Base-by-base conservation (phyloP, 2,113 vertebrate genomes). In the Mionectes macconnelli region DNA sequence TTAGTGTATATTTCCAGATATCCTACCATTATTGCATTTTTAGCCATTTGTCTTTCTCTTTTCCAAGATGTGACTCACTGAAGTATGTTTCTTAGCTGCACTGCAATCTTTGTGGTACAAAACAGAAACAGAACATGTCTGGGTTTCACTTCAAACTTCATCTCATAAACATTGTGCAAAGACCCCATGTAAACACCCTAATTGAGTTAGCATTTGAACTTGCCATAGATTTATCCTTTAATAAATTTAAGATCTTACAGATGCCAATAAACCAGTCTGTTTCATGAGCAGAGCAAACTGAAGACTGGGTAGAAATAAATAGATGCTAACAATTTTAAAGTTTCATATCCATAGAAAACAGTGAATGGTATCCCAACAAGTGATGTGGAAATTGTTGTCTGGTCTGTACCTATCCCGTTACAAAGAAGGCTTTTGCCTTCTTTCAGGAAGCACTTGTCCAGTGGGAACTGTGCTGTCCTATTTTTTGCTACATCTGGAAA, bases 41-140 rank as follows among this genome's bases (percentile, higher is more conserved):
- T 88, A 90, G 74, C 59, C 52, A 92, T 90, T 93, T 91, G 85
- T 94, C 62, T 92, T 90, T 82, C 91, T 77, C 53, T 94, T 93
- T 96, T 97, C 94, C 88, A 95, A 97, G 33, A 89, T 57, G 72
- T 96, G 93, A 96, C 85, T 97, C 86, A 84, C 67, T 93, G 76
- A 87, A 90, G 35, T 94, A 68, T 80, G 83, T 95, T 95, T 90
- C 82, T 49, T 95, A 90, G 49, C 64, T 95, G 82, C 60, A 87
- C 21, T 87, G 80, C 69, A 95, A 27, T 84, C 64, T 82, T 78
- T 80, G 39, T 90, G 57, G 64, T 91, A 84, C 64, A 95, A 96
- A 96, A 83, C 69, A 97, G 93, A 93, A 97, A 96, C 70, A 90
- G 89, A 97, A 89, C 53, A 23, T 69, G 74, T 79, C 94, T 96